Conservation (phyloP, 37 sponge, comb jelly and placozoan genomes). For the Theonella swinhoei region DNA sequence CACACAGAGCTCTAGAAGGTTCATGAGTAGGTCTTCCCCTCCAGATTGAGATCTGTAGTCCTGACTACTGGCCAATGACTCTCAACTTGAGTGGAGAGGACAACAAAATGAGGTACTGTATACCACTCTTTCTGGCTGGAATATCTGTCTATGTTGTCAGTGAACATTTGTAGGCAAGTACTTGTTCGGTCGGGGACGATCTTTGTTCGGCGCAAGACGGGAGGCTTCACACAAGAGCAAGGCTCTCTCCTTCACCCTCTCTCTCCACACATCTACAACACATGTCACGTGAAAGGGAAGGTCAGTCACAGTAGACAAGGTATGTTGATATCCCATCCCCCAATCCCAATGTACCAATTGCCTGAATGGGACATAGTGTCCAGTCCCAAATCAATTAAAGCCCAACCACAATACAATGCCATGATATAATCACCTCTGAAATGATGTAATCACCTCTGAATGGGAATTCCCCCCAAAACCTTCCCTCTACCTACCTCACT, state of each 20-base stretch:
- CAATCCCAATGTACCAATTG: too few species aligned
- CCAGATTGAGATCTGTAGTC: constrained; percentile 58
- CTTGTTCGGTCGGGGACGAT: constrained; percentile 19
- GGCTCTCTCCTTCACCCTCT: neutral
- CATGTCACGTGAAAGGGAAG: neutral
- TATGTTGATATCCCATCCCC: too few species aligned
- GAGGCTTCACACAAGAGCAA: neutral
- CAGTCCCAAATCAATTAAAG: too few species aligned
- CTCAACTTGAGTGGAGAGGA: constrained; percentile 28
- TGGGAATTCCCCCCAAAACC: neutral
- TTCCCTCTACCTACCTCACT: neutral
- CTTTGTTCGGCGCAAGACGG: constrained; percentile 5
- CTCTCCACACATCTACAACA: neutral
- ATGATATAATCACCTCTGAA: too few species aligned
- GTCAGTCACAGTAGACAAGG: too few species aligned
- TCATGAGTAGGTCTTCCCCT: neutral
- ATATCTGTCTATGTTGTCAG: neutral
- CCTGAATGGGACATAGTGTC: too few species aligned
- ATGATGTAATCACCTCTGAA: too few species aligned
- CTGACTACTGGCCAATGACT: constrained; percentile 61
- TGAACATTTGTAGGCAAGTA: constrained; percentile 16
- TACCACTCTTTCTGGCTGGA: too few species aligned
- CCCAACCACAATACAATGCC: too few species aligned
- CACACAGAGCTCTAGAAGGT: neutral
- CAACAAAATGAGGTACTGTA: neutral